Percentiles rank a stretch among this genome's conserved stretches.
These are phyloP conservation scores for Bubo scandiacus DNA, from an alignment of 2,113 vertebrate genomes.

Conservation along the genomic window DNA sequence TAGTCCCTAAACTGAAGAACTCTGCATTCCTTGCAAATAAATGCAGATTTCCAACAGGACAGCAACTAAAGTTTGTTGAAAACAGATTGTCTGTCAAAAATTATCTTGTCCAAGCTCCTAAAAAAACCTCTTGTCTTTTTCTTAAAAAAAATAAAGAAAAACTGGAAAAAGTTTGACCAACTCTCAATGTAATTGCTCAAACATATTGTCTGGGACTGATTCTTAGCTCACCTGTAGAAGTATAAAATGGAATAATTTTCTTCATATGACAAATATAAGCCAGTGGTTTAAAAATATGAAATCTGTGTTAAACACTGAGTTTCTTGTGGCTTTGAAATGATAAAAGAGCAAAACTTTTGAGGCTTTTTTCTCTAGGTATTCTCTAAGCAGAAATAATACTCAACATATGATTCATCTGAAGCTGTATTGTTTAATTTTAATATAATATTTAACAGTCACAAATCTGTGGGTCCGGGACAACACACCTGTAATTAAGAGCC, in stretches of 20 bases:
- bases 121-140: neutral
- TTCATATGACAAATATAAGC: neutral
- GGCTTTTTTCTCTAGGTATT: neutral
- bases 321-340: neutral
- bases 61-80: neutral
- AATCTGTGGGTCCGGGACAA: neutral
- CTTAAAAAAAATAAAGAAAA: neutral
- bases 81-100: neutral
- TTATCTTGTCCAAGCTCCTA: neutral
- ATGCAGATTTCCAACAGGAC: neutral
- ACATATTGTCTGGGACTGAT: neutral
- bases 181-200: neutral
- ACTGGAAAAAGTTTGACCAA: neutral
- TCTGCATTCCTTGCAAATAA: neutral
- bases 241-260: neutral
- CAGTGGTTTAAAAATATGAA: neutral
- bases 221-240: neutral
- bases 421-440: neutral
- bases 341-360: neutral
- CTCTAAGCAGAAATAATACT: neutral
- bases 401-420: neutral
- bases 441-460: neutral
- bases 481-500: neutral
- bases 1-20: neutral
- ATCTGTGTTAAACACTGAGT: neutral